Base-by-base conservation (phyloP, 2,888 invertebrate genomes). In the Andrena marginata region DNA sequence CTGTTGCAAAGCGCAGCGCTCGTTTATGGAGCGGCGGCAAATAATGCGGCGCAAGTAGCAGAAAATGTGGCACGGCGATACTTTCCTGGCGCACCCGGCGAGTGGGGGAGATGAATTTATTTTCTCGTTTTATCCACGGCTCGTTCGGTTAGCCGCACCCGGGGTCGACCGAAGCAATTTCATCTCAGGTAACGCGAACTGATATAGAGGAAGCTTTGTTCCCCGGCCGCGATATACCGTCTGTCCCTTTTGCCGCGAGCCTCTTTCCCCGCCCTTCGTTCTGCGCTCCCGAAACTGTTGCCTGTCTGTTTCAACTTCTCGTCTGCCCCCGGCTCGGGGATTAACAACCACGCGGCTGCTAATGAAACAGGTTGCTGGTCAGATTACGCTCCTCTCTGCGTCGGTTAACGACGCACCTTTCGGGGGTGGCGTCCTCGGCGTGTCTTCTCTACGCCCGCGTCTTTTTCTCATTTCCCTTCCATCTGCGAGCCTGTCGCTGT, bases 271-370 rank as follows among this genome's bases (percentile, higher is more conserved):
- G n/a, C 48, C 48, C 5, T 13, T 16, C 10, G 23, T 7, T 7
- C 20, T 1, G n/a, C 48, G 31, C 7, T 8, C 54, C 56, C 29
- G 74, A 33, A 48, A 56, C 35, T 20, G 51, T 20, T 48, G 23
- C 79, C 75, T 63, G 67, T 71, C 67, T 33, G 65, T 70, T 69
- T 63, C 81, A 54, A 78, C 83, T 48, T 35, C 63, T 62, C 31
- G 31, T 60, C 48, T 67, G 72, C 51, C 59, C 23, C 63, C 68
- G n/a, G 20, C 42, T n/a, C 26, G 54, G 75, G 42, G 81, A 85
- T 85, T 85, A 82, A 86, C 82, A 80, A 68, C 74, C 78, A 77
- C 76, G 78, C 80, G 85, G 80, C 88, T 84, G 82, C 88, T 84
- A 86, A 87, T 86, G 88, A 84, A 87, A 87, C 88, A 73, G 68